phyloP scores from a whole-genome alignment of 2,113 vertebrate genomes.

The Pelmatolapia mariae region DNA sequence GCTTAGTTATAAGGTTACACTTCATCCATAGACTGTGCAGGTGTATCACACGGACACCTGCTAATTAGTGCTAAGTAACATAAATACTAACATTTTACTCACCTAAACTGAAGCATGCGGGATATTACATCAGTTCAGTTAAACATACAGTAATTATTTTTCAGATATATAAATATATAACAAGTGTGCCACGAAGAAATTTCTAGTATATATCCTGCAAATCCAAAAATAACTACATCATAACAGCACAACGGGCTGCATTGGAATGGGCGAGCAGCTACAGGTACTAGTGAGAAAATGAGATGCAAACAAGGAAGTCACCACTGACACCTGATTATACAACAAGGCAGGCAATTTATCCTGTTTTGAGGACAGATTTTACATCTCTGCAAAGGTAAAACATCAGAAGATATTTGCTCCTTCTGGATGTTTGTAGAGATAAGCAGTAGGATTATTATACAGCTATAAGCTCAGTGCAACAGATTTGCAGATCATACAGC shows the following conservation, averaged over 20 bases:
- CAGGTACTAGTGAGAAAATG: slow-evolving; percentile 20
- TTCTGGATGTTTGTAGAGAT: background rate
- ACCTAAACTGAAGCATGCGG: background rate
- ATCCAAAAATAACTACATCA: slow-evolving; percentile 36
- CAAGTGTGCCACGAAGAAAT: background rate
- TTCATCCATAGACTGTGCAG: background rate
- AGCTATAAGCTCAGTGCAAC: background rate
- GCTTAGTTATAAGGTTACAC: background rate
- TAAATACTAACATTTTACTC: background rate
- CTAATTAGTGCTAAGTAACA: background rate
- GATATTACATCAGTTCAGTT: background rate
- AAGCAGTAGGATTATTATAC: background rate
- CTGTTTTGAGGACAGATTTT: slow-evolving; percentile 13
- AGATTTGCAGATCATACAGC: background rate
- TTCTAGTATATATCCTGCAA: background rate
- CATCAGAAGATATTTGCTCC: background rate
- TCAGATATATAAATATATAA: background rate
- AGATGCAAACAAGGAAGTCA: slow-evolving; percentile 13
- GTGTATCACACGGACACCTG: background rate
- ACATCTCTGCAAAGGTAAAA: background rate
- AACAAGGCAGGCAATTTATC: background rate
- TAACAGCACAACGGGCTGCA: slow-evolving; percentile 1
- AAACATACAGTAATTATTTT: background rate
- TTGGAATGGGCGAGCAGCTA: slow-evolving; percentile 5
- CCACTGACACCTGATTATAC: background rate